phyloP scores from a whole-genome alignment of 2,888 invertebrate species.

The Cremastinae sp. region DNA sequence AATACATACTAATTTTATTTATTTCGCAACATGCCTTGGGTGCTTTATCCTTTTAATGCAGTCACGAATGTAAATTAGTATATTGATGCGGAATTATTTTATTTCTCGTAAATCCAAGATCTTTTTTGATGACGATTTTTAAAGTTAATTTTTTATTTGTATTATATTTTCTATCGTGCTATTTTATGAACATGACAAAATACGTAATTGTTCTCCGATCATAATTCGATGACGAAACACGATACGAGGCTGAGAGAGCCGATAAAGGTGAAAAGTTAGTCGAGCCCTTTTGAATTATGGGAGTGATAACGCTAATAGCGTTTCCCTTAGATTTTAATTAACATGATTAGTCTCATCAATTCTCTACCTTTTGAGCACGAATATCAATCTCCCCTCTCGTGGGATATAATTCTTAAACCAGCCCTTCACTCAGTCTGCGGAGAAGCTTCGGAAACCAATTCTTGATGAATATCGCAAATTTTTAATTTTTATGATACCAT shows the following conservation, averaged over 20 bases:
- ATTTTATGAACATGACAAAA: neutral
- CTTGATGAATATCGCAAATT: too few species aligned
- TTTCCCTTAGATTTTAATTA: slow-evolving; percentile 77
- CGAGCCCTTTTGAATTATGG: slow-evolving; percentile 49
- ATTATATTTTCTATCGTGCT: neutral
- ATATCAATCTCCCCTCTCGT: neutral
- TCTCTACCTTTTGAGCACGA: slow-evolving; percentile 17
- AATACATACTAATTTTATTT: too few species aligned
- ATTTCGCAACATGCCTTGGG: too few species aligned
- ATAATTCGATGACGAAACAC: slow-evolving; percentile 7
- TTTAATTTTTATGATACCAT: too few species aligned
- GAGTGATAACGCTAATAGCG: slow-evolving; percentile 76
- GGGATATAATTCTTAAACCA: slow-evolving; percentile 2
- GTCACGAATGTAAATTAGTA: too few species aligned
- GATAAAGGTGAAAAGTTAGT: slow-evolving; percentile 26
- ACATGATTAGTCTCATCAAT: slow-evolving; percentile 73
- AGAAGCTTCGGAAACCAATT: too few species aligned
- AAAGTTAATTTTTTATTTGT: too few species aligned
- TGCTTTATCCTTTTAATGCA: too few species aligned
- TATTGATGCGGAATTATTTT: too few species aligned
- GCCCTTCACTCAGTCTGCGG: neutral
- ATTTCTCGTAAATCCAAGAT: too few species aligned
- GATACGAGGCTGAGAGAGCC: slow-evolving; percentile 4
- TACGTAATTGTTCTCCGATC: neutral
- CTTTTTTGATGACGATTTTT: too few species aligned